Conservation (phyloP, 1,140 invertebrate species). For the Cotesia typhae region DNA sequence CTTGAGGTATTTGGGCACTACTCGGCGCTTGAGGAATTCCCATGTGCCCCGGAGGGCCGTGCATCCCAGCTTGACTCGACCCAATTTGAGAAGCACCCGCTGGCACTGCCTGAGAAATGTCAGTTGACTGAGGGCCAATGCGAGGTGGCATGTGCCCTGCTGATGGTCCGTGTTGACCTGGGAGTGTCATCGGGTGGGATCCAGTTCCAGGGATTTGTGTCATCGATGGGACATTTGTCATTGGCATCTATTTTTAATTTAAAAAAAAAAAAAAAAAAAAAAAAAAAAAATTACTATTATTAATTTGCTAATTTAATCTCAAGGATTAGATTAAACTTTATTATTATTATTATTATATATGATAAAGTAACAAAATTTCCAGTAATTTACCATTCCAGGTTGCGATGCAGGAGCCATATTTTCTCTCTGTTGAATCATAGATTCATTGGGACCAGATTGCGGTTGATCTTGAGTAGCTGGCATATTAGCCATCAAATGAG, state of each 20-base stretch:
- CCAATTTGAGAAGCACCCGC: slow-evolving; percentile 24
- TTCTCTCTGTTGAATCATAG: slow-evolving; percentile 43
- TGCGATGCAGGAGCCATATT: slow-evolving; percentile 52
- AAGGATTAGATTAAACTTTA: too few relatives aligned
- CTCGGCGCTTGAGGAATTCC: slow-evolving; percentile 37
- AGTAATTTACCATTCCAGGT: slow-evolving; percentile 53
- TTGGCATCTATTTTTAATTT: slow-evolving; percentile 39
- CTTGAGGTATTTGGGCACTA: slow-evolving; percentile 38
- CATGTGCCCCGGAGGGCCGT: slow-evolving; percentile 41
- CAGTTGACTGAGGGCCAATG: slow-evolving; percentile 13
- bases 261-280: neutral
- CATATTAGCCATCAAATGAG: slow-evolving; percentile 50
- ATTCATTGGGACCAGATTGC: slow-evolving; percentile 37
- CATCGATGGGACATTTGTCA: slow-evolving; percentile 41
- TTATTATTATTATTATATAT: too few relatives aligned
- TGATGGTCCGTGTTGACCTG: slow-evolving; percentile 39
- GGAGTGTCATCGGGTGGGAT: slow-evolving; percentile 44
- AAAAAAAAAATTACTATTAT: neutral
- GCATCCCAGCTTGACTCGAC: slow-evolving; percentile 38
- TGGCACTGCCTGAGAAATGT: slow-evolving; percentile 29
- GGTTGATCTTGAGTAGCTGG: slow-evolving; percentile 40
- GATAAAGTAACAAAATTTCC: slow-evolving; percentile 1
- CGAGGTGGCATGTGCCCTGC: slow-evolving; percentile 36
- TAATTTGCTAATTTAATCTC: too few relatives aligned
- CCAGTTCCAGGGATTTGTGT: slow-evolving; percentile 45